Percentiles rank a stretch among this genome's conserved stretches.
Conservation (phyloP, 2,888 invertebrate genomes). For the Drosophila kuntzei region DNA sequence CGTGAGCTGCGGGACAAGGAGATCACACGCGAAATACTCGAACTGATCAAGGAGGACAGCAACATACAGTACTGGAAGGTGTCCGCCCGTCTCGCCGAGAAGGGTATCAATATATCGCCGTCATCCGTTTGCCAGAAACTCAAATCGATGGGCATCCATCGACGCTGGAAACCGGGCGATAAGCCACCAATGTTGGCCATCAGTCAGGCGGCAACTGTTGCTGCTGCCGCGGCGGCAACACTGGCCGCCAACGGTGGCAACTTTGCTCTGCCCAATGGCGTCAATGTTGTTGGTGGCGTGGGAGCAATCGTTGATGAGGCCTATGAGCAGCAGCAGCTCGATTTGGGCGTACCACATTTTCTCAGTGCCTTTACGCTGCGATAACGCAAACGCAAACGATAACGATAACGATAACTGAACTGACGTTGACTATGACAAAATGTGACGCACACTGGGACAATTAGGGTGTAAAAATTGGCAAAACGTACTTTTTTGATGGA, state of each 20-base stretch:
- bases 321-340: slow-evolving; percentile 83
- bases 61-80: slow-evolving; percentile 85
- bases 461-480: too few relatives aligned
- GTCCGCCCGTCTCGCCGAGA: slow-evolving; percentile 84
- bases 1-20: slow-evolving; percentile 83
- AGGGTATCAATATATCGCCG: slow-evolving; percentile 84
- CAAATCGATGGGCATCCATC: slow-evolving; percentile 85
- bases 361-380: slow-evolving; percentile 82
- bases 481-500: too few relatives aligned
- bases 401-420: background rate
- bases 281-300: slow-evolving; percentile 36
- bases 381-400: slow-evolving; percentile 11
- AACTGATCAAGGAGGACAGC: slow-evolving; percentile 84
- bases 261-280: slow-evolving; percentile 51
- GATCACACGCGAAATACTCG: slow-evolving; percentile 84
- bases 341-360: slow-evolving; percentile 84
- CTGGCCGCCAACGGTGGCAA: slow-evolving; percentile 35
- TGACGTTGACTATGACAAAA: slow-evolving; percentile 1
- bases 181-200: slow-evolving; percentile 83
- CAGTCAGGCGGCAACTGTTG: slow-evolving; percentile 70
- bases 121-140: slow-evolving; percentile 85
- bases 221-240: slow-evolving; percentile 41
- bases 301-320: slow-evolving; percentile 67
- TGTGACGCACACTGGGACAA: too few relatives aligned
- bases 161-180: slow-evolving; percentile 85